Evolutionary conservation across 2,888 invertebrate species (phyloP).

Genomic region (Myopa testacea): DNA sequence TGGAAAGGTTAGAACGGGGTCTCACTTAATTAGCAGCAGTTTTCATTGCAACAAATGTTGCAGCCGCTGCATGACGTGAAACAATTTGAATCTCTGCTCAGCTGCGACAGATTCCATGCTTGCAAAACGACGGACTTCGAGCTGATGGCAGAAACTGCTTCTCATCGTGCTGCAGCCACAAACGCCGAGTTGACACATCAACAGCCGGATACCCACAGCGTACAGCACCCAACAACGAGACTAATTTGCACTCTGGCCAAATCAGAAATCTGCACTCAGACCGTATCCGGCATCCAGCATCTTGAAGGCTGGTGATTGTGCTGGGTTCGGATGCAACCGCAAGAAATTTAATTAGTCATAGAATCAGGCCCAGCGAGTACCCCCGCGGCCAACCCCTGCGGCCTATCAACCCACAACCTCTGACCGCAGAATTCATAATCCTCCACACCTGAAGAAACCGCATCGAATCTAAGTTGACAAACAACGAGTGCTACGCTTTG

Average conservation of each 20-base stretch:
- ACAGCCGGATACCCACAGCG: slow-evolving; percentile 18
- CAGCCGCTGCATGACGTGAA: background rate
- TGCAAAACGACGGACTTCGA: no score
- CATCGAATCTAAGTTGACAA: slow-evolving; percentile 39
- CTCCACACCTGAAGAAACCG: slow-evolving; percentile 17
- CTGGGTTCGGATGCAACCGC: slow-evolving; percentile 52
- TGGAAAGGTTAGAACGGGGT: slow-evolving; percentile 9
- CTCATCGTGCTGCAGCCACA: background rate
- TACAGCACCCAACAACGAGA: background rate
- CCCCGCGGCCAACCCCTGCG: slow-evolving; percentile 1
- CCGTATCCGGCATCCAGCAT: background rate
- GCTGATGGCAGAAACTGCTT: background rate
- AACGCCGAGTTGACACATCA: slow-evolving; percentile 14
- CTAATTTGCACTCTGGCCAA: slow-evolving; percentile 12
- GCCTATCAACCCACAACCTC: slow-evolving; percentile 23
- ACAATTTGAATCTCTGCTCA: slow-evolving; percentile 5
- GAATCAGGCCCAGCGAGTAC: slow-evolving; percentile 29
- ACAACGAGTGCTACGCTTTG: slow-evolving; percentile 27
- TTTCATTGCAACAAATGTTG: background rate
- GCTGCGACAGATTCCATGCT: background rate
- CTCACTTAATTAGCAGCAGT: slow-evolving; percentile 21
- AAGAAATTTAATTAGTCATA: slow-evolving; percentile 59
- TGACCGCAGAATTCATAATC: slow-evolving; percentile 41
- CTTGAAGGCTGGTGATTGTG: no score
- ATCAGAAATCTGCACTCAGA: no score